A percentile compares a stretch with the other conserved stretches of the same genome.
Evolutionary conservation across 2,888 invertebrate species (phyloP).

Genomic region (Nebria brevicollis): DNA sequence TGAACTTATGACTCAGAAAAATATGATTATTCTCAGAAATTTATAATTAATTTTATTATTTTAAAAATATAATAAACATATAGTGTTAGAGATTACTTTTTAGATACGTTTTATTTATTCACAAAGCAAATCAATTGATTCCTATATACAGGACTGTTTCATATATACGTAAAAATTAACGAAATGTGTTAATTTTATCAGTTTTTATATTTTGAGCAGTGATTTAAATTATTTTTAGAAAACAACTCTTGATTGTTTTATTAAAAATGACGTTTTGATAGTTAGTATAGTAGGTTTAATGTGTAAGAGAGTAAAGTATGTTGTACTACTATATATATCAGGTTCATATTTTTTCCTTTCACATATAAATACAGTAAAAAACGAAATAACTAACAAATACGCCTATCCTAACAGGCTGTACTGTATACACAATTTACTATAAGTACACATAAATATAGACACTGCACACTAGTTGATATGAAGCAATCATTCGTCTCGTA

Average conservation of each 20-base stretch:
- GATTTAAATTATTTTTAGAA: no score
- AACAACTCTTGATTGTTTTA: no score
- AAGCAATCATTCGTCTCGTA: constrained; percentile 32
- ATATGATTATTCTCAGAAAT: constrained; percentile 8
- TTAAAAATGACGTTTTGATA: no score
- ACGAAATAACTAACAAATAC: constrained; percentile 18
- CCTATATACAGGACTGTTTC: not conserved
- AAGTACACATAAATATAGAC: constrained; percentile 41
- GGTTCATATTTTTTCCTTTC: constrained; percentile 33
- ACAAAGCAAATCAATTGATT: not conserved
- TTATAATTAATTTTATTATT: not conserved
- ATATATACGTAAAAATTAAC: no score
- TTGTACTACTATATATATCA: constrained; percentile 4
- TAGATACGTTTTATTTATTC: not conserved
- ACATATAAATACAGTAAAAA: constrained; percentile 10
- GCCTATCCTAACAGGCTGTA: constrained; percentile 16
- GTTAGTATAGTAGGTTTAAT: not conserved
- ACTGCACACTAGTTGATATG: constrained; percentile 36
- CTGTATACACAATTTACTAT: constrained; percentile 28
- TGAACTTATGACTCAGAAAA: constrained; percentile 15
- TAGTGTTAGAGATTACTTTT: not conserved
- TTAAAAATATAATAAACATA: not conserved
- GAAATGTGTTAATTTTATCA: no score
- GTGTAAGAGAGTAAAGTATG: not conserved
- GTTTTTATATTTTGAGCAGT: no score